A percentile compares a stretch with the other conserved stretches of the same genome.
phyloP scores from a whole-genome alignment of 2,888 invertebrate species.

The Dryocosmus kuriphilus region DNA sequence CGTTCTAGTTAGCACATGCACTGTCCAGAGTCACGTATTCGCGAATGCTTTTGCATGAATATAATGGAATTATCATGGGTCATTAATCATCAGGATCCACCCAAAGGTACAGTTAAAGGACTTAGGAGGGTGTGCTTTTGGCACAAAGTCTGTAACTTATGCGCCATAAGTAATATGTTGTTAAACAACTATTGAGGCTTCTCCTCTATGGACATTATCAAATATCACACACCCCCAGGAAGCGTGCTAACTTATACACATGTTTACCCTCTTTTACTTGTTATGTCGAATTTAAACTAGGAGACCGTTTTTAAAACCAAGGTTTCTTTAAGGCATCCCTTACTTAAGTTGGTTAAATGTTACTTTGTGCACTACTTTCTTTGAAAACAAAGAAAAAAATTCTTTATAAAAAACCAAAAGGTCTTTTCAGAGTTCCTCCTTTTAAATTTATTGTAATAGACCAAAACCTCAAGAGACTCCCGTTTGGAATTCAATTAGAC shows the following conservation, averaged over 20 bases:
- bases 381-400: neutral
- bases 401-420: neutral
- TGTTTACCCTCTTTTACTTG: neutral
- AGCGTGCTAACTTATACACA: neutral
- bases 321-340: neutral
- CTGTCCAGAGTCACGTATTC: slow-evolving; percentile 32
- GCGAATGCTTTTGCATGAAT: slow-evolving; percentile 15
- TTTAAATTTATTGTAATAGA: slow-evolving; percentile 29
- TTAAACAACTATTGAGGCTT: neutral
- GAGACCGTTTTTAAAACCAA: neutral
- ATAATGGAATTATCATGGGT: slow-evolving; percentile 33
- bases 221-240: neutral
- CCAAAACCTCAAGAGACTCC: slow-evolving; percentile 18
- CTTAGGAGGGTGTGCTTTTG: neutral
- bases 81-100: slow-evolving; percentile 7
- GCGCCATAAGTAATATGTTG: neutral
- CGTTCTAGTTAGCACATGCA: slow-evolving; percentile 36
- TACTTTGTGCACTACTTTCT: neutral
- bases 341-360: neutral
- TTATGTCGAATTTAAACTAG: neutral
- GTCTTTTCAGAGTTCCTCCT: slow-evolving; percentile 9
- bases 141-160: neutral
- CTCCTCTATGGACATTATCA: neutral
- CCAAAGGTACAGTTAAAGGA: neutral
- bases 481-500: slow-evolving; percentile 70